Evolutionary conservation across 2,888 invertebrate species (phyloP), one percentile per base, ranked within the genome.

Genomic region (Matsumyia berberina): DNA sequence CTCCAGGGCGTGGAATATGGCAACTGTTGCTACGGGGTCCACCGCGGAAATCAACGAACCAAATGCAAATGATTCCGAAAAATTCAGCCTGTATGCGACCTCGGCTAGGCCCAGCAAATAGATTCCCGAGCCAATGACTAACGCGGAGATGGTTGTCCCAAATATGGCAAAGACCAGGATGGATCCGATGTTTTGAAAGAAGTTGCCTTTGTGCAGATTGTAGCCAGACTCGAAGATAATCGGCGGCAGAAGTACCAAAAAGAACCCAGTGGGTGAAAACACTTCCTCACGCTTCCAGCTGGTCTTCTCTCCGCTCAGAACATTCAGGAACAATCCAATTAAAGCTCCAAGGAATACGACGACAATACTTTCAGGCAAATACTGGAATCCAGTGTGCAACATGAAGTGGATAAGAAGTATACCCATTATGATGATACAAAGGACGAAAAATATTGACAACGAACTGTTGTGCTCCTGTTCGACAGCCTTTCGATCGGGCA

Each of bases 221-320:
- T 99, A 99, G 2, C 99, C 99, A 2, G 98, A 98, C 92, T 99
- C 99, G 93, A 99, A 99, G 88, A 99, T 99, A 72, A 99, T 99
- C 0, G 99, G 99, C 8, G 99, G 99, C 66, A 99, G 92, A 0
- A 99, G 93, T 2, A 99, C 97, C 66, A 99, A 93, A 90, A 99
- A 99, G 92, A 99, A 99, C 19, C 99, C 97, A 17, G 99, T 99
- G 0, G 99, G 99, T 6, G 98, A 98, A 90, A 99, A 98, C 0
- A 98, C 97, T 92, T 99, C 99, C 91, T 99, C 99, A 90, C 98
- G 97, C 90, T 97, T 95, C 98, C 98, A 98, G 90, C 98, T 97
- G 46, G 97, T 97, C 90, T 98, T 97, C 29, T 91, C 90, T 88
- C 96, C 96, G 1, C 97, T 97, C 93, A 98, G 94, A 6, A 98